Percentiles rank a stretch among this genome's conserved stretches.
Evolutionary conservation across 2,113 vertebrate genomes (phyloP).

Genomic region (Oostethus manadensis): DNA sequence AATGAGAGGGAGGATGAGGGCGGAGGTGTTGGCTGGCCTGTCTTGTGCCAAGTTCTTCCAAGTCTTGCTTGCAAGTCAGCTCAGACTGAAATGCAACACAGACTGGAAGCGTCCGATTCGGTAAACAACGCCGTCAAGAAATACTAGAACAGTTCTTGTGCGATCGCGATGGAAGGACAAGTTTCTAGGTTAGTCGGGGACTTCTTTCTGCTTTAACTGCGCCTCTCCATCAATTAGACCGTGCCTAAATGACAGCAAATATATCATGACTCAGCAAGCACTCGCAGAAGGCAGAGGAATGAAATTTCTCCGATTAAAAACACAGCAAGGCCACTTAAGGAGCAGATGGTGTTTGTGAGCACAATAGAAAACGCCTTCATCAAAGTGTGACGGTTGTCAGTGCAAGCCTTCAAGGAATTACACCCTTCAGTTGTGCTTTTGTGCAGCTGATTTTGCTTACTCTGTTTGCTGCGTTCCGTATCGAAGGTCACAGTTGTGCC

Average conservation of each 20-base stretch:
- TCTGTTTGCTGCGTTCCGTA: constrained; percentile 1
- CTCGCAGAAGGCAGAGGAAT: not conserved
- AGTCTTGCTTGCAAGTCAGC: constrained; percentile 44
- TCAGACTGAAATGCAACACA: constrained; percentile 28
- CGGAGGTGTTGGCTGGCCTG: constrained; percentile 54
- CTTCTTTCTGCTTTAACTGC: not conserved
- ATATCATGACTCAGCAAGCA: not conserved
- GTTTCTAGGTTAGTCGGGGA: not conserved
- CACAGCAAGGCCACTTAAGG: constrained; percentile 16
- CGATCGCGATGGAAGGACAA: not conserved
- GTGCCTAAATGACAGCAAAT: not conserved
- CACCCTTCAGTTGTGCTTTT: not conserved
- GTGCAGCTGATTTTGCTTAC: constrained; percentile 28
- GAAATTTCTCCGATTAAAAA: constrained; percentile 13
- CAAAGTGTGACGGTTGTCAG: constrained; percentile 2
- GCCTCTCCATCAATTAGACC: not conserved
- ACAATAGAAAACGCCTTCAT: not conserved
- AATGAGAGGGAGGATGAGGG: constrained; percentile 24
- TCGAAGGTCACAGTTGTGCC: constrained; percentile 38
- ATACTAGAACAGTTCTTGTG: not conserved
- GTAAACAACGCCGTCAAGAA: no score
- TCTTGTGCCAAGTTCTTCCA: constrained; percentile 41
- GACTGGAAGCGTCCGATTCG: not conserved
- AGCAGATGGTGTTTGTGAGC: not conserved
- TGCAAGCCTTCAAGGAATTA: not conserved